These are phyloP conservation scores for Papilio xuthus DNA, from an alignment of 1,140 invertebrate species.

Conservation along the genomic window DNA sequence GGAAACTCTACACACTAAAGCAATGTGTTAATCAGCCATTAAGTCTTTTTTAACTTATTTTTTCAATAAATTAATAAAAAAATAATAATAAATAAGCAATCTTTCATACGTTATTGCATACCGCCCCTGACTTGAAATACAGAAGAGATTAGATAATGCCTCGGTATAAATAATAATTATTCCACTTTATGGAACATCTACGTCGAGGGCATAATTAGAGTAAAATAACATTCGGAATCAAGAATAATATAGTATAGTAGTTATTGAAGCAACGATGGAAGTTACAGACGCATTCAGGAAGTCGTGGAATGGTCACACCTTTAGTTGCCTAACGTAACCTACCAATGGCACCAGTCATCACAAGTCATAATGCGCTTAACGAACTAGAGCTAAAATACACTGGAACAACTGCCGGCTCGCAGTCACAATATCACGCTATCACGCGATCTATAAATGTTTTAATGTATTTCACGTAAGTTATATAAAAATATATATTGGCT, in stretches of 20 bases:
- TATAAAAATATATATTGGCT: conserved; percentile 36
- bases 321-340: conserved; percentile 74
- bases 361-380: conserved; percentile 78
- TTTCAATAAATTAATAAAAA: neutral
- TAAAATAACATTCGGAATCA: neutral
- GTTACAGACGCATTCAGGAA: conserved; percentile 68
- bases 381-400: conserved; percentile 54
- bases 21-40: neutral
- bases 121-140: conserved; percentile 7
- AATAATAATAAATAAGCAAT: neutral
- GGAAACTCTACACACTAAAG: neutral
- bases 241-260: conserved; percentile 28
- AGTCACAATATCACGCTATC: conserved; percentile 12
- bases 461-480: conserved; percentile 27
- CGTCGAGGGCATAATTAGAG: neutral
- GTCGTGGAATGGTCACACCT: conserved; percentile 62
- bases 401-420: conserved; percentile 43
- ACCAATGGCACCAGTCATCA: conserved; percentile 81
- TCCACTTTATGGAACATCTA: neutral
- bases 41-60: neutral
- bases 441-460: conserved; percentile 1
- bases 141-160: neutral
- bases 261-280: conserved; percentile 75
- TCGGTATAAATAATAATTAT: conserved; percentile 1
- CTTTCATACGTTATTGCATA: neutral